phyloP scores from a whole-genome alignment of 1,140 invertebrate species.

The Formica exsecta region DNA sequence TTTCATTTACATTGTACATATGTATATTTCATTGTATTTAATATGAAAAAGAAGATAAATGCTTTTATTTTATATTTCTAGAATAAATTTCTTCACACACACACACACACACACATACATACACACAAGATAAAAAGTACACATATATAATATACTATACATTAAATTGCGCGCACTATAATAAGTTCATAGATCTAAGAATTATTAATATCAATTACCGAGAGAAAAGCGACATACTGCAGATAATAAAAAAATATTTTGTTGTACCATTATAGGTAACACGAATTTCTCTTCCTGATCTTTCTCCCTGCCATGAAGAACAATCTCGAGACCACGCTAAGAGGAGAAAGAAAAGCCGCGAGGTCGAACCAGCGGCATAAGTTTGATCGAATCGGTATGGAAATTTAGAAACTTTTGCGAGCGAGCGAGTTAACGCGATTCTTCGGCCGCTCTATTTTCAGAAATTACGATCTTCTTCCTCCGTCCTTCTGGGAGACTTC shows the following conservation, averaged over 20 bases:
- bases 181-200: background rate
- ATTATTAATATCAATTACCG: background rate
- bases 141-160: background rate
- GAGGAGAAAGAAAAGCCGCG: conserved; percentile 4
- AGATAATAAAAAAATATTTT: background rate
- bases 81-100: background rate
- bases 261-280: background rate
- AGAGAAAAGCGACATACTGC: background rate
- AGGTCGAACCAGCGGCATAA: conserved; percentile 15
- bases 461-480: conserved; percentile 42
- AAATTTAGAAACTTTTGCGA: conserved; percentile 51
- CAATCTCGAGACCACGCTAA: background rate
- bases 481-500: conserved; percentile 48
- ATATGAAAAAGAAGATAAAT: background rate
- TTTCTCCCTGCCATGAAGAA: background rate
- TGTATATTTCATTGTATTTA: background rate
- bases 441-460: conserved; percentile 55
- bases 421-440: conserved; percentile 43
- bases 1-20: background rate
- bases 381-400: conserved; percentile 53
- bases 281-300: too few species aligned
- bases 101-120: too few species aligned
- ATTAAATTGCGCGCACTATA: background rate
- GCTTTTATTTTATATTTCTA: conserved; percentile 6
- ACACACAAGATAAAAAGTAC: background rate